Percentiles rank a stretch among this genome's conserved stretches.
Evolutionary conservation across 2,888 invertebrate genomes (phyloP).

Genomic region (Drosophila ezoana): DNA sequence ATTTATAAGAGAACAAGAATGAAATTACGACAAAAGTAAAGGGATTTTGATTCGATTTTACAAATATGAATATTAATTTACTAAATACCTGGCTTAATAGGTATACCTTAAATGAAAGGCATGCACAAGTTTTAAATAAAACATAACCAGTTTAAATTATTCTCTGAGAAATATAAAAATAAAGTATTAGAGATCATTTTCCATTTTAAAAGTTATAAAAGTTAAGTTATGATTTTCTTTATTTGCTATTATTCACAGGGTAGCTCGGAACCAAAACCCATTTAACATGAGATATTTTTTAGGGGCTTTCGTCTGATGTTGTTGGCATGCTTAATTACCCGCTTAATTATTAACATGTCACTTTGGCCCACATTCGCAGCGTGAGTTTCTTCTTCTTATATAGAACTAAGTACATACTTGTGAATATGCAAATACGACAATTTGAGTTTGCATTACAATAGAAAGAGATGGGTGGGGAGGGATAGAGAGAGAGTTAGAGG

Average conservation of each 20-base stretch:
- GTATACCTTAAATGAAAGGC: no score
- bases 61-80: no score
- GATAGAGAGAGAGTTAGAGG: not conserved
- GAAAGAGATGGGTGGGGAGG: not conserved
- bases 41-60: no score
- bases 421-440: conserved; percentile 53
- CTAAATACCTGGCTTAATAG: no score
- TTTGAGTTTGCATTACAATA: conserved; percentile 25
- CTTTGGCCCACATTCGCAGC: conserved; percentile 70
- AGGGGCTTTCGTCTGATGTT: conserved; percentile 19
- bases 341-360: conserved; percentile 66
- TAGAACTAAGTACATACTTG: conserved; percentile 11
- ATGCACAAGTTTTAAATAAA: no score
- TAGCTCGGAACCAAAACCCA: conserved; percentile 13
- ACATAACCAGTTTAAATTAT: no score
- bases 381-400: conserved; percentile 25
- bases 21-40: no score
- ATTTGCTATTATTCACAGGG: conserved; percentile 28
- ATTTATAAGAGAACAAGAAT: no score
- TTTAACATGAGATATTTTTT: not conserved
- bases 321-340: conserved; percentile 71
- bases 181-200: no score
- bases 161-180: no score
- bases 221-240: no score
- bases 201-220: no score